Conservation (phyloP, 2,797 vertebrate species). For the Acrossocheilus wenchowensis region DNA sequence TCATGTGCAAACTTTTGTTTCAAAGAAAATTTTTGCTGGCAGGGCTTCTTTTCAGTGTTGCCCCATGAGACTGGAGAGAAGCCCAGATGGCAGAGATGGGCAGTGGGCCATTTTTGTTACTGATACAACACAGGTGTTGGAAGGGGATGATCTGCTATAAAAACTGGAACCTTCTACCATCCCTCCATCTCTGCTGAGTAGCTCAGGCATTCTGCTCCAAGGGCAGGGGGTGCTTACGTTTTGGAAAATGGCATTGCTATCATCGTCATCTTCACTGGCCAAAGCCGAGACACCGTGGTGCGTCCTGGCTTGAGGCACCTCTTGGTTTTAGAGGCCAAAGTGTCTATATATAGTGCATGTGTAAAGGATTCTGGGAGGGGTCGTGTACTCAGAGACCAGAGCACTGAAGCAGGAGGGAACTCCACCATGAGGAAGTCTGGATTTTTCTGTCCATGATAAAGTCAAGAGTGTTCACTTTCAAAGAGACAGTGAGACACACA, state of each 20-base stretch:
- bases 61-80: not conserved
- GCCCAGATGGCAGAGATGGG: not conserved
- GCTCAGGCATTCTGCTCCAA: conserved; percentile 71
- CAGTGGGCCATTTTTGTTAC: not conserved
- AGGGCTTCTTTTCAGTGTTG: not conserved
- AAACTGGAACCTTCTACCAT: not conserved
- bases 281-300: conserved; percentile 62
- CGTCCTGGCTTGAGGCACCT: conserved; percentile 75
- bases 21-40: not conserved
- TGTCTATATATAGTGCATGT: conserved; percentile 78
- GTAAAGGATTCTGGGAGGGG: conserved; percentile 62
- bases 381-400: conserved; percentile 1
- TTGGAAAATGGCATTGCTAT: conserved; percentile 61
- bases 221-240: conserved; percentile 65
- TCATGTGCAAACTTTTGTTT: not conserved
- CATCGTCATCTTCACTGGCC: conserved; percentile 28
- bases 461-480: conserved; percentile 39
- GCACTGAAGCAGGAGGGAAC: conserved; percentile 30
- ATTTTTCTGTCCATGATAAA: conserved; percentile 38
- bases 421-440: conserved; percentile 36
- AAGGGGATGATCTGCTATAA: conserved; percentile 59
- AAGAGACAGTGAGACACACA: conserved; percentile 30
- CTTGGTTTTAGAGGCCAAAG: conserved; percentile 66
- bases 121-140: conserved; percentile 67
- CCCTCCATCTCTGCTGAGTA: conserved; percentile 61